A percentile compares a stretch with the other conserved stretches of the same genome.
phyloP scores from a whole-genome alignment of 2,888 invertebrate genomes.

The Priocnemis perturbator region DNA sequence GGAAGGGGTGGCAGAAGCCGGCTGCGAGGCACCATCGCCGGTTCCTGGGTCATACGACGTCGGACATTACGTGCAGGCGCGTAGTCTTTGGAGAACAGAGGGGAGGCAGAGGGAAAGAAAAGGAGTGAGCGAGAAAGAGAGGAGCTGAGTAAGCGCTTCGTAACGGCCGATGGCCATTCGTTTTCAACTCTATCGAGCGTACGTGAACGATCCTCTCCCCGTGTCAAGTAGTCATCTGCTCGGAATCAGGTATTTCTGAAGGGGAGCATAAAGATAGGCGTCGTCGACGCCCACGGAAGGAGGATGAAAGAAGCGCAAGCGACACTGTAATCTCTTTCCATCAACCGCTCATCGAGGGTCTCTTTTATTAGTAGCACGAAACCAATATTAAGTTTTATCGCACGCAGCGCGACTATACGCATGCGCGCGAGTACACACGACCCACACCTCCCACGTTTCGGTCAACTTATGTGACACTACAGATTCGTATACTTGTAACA shows the following conservation, averaged over 20 bases:
- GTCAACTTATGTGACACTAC: too few relatives aligned
- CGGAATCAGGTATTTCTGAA: conserved; percentile 26
- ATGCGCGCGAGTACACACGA: too few relatives aligned
- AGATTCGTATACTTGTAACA: too few relatives aligned
- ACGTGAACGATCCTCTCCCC: conserved; percentile 37
- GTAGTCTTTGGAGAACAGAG: conserved; percentile 31
- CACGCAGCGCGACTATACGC: too few relatives aligned
- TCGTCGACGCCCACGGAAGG: background rate
- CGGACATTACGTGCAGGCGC: conserved; percentile 64
- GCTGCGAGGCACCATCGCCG: conserved; percentile 23
- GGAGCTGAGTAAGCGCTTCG: conserved; percentile 65
- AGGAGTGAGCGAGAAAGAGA: conserved; percentile 21
- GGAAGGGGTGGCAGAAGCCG: conserved; percentile 8
- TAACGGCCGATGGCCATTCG: conserved; percentile 60
- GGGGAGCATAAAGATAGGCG: background rate
- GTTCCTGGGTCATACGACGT: conserved; percentile 33
- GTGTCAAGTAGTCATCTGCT: conserved; percentile 37
- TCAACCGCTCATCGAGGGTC: background rate
- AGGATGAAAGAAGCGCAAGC: background rate
- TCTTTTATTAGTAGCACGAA: background rate
- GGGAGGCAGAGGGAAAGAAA: too few relatives aligned
- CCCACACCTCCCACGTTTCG: too few relatives aligned
- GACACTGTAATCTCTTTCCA: background rate
- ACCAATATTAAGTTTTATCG: background rate
- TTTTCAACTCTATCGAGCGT: conserved; percentile 55